Evolutionary conservation across 2,797 vertebrate genomes (phyloP).

Genomic region (Onychomys arenicola): DNA sequence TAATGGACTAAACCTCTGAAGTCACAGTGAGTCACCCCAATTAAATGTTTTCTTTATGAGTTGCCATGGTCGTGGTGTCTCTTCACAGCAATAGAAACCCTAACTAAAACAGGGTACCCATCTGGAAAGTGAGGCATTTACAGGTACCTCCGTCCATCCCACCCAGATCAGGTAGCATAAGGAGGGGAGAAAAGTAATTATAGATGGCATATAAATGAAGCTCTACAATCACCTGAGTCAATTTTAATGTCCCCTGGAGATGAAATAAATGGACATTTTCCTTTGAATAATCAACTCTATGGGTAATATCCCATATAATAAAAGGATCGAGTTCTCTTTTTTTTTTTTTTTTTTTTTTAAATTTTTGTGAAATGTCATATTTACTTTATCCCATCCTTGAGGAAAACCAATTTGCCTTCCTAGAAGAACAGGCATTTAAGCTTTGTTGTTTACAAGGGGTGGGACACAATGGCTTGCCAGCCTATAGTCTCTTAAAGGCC

Average conservation of each 20-base stretch:
- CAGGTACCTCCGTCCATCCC: background rate
- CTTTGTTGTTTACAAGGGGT: slow-evolving; percentile 34
- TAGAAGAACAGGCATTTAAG: background rate
- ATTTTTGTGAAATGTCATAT: slow-evolving; percentile 49
- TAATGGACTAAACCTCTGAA: background rate
- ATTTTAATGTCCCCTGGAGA: slow-evolving; percentile 39
- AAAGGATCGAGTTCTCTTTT: background rate
- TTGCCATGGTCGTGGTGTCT: background rate
- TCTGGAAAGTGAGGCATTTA: slow-evolving; percentile 22
- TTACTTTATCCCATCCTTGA: slow-evolving; percentile 52
- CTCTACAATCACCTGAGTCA: background rate
- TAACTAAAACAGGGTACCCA: background rate
- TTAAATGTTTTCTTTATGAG: background rate
- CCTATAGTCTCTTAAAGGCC: slow-evolving; percentile 38
- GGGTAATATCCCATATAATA: slow-evolving; percentile 9
- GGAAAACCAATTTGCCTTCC: slow-evolving; percentile 62
- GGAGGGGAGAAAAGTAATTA: slow-evolving; percentile 12
- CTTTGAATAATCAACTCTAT: slow-evolving; percentile 59
- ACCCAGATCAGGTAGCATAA: slow-evolving; percentile 40
- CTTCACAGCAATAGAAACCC: background rate
- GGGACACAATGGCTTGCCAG: background rate
- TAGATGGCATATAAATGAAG: slow-evolving; percentile 27
- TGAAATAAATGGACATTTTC: slow-evolving; percentile 56
- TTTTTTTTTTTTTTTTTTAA: background rate
- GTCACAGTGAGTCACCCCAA: background rate